phyloP scores from a whole-genome alignment of 2,888 invertebrate species.

The Chloroclystis v-ata region DNA sequence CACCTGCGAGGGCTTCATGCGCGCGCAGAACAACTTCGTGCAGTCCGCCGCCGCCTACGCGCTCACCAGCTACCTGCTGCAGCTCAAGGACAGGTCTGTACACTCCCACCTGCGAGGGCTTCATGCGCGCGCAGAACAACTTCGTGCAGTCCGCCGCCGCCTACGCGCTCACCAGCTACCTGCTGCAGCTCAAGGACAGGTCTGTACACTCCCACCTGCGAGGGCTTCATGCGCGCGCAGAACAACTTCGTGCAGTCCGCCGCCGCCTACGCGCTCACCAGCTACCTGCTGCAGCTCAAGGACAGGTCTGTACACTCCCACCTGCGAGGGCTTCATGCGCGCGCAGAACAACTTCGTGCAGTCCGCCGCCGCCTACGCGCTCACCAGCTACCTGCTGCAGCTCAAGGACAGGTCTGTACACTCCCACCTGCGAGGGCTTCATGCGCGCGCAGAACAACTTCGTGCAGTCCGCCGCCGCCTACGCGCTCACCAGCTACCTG shows the following conservation, averaged over 20 bases:
- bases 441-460: conserved; percentile 96
- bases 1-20: conserved; percentile 91
- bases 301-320: conserved; percentile 86
- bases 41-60: conserved; percentile 99
- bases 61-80: conserved; percentile 96
- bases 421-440: conserved; percentile 89
- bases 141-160: conserved; percentile 99
- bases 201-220: conserved; percentile 82
- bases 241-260: conserved; percentile 98
- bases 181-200: conserved; percentile 99
- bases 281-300: conserved; percentile 98
- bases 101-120: conserved; percentile 86
- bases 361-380: conserved; percentile 98
- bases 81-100: conserved; percentile 95
- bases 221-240: conserved; percentile 94
- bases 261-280: conserved; percentile 98
- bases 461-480: conserved; percentile 98
- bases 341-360: conserved; percentile 98
- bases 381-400: conserved; percentile 97
- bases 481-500: conserved; percentile 97
- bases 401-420: conserved; percentile 92
- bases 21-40: conserved; percentile 97
- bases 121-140: conserved; percentile 94
- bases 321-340: conserved; percentile 90
- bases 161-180: conserved; percentile 97